Conservation (phyloP, 2,888 invertebrate species). For the Gortyna flavago region DNA sequence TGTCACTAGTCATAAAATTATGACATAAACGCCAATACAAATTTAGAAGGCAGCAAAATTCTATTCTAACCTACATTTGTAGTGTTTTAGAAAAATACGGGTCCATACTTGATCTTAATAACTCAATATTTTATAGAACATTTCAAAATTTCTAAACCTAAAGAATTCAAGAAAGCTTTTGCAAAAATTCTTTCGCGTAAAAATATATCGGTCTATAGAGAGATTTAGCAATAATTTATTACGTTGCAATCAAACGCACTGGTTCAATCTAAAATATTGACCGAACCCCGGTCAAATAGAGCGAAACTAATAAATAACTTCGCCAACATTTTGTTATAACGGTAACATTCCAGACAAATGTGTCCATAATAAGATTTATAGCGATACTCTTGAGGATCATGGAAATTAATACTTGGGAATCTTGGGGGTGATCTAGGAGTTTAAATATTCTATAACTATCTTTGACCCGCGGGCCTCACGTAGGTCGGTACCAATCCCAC, state of each 20-base stretch:
- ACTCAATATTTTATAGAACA: neutral
- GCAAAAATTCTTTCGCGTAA: neutral
- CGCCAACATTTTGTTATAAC: slow-evolving; percentile 16
- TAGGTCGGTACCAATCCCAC: neutral
- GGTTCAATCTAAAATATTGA: slow-evolving; percentile 38
- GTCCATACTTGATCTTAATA: neutral
- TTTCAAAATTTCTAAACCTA: neutral
- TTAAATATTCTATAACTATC: neutral
- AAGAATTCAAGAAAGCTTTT: neutral
- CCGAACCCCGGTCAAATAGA: slow-evolving; percentile 22
- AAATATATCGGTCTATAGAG: neutral
- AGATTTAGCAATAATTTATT: slow-evolving; percentile 34
- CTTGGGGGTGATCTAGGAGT: neutral
- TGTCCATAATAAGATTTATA: slow-evolving; percentile 29
- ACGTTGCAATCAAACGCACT: slow-evolving; percentile 41
- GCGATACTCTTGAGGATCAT: slow-evolving; percentile 17
- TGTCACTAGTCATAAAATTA: too few relatives aligned
- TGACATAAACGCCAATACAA: too few relatives aligned
- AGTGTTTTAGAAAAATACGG: neutral
- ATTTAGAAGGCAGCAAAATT: too few relatives aligned
- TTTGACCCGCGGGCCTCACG: too few relatives aligned
- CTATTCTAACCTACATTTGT: neutral
- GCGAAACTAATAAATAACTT: slow-evolving; percentile 42
- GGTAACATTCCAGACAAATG: slow-evolving; percentile 37
- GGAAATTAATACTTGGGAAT: neutral